phyloP scores from a whole-genome alignment of 2,888 invertebrate genomes.

The Hemicrepidius hirtus region DNA sequence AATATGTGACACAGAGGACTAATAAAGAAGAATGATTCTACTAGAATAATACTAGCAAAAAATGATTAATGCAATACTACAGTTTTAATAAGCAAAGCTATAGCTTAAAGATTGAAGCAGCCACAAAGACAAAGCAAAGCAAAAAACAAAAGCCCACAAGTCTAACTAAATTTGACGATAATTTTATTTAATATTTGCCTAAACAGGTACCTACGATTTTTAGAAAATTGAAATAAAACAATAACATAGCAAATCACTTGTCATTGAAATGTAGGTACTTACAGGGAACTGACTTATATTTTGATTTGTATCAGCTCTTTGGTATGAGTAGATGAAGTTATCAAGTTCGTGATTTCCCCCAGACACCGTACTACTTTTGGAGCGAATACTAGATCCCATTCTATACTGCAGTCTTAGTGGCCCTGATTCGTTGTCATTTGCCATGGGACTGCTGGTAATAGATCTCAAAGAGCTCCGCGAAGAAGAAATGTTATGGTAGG shows the following conservation, averaged over 20 bases:
- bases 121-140: constrained; percentile 63
- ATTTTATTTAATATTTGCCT: constrained; percentile 20
- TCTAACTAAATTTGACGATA: constrained; percentile 7
- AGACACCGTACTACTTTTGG: constrained; percentile 72
- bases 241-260: constrained; percentile 26
- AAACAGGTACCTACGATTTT: constrained; percentile 24
- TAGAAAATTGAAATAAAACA: constrained; percentile 10
- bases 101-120: constrained; percentile 61
- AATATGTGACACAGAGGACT: constrained; percentile 59
- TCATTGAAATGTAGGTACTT: constrained; percentile 55
- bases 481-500: constrained; percentile 61
- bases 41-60: constrained; percentile 36
- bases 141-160: constrained; percentile 56
- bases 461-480: constrained; percentile 60
- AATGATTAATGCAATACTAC: constrained; percentile 46
- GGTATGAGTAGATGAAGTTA: constrained; percentile 60
- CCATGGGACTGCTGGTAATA: constrained; percentile 60
- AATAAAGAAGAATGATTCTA: constrained; percentile 35
- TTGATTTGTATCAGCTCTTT: constrained; percentile 60
- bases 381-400: constrained; percentile 60
- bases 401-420: constrained; percentile 65
- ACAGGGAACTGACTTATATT: constrained; percentile 61
- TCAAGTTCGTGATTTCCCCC: constrained; percentile 57
- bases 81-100: constrained; percentile 50
- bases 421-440: constrained; percentile 59